phyloP scores from a whole-genome alignment of 2,113 vertebrate species.

The Protomyctophum bolini region DNA sequence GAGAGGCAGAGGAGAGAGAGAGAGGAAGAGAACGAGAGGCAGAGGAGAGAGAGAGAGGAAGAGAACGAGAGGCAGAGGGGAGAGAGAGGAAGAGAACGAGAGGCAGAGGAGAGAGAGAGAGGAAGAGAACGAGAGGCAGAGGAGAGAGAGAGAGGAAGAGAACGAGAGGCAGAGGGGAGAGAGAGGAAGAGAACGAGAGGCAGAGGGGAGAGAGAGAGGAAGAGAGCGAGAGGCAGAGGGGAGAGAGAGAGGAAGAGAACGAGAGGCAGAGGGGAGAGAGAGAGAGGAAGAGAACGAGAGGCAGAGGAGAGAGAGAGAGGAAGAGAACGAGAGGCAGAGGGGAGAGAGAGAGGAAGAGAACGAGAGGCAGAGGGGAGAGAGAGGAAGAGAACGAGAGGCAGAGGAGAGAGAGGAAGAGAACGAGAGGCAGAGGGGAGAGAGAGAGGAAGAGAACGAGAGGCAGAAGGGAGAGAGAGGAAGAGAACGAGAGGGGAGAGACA shows the following conservation, averaged over 20 bases:
- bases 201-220: neutral
- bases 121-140: neutral
- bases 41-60: neutral
- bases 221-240: neutral
- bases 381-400: neutral
- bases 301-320: too few species aligned
- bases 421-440: too few species aligned
- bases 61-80: neutral
- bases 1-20: neutral
- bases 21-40: neutral
- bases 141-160: neutral
- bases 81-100: neutral
- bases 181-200: neutral
- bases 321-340: neutral
- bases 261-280: too few species aligned
- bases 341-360: neutral
- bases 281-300: too few species aligned
- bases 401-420: too few species aligned
- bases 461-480: neutral
- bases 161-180: neutral
- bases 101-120: neutral
- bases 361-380: neutral
- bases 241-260: neutral
- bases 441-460: too few species aligned
- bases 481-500: neutral